Conservation (phyloP, 2,113 vertebrate species). For the Tautogolabrus adspersus region DNA sequence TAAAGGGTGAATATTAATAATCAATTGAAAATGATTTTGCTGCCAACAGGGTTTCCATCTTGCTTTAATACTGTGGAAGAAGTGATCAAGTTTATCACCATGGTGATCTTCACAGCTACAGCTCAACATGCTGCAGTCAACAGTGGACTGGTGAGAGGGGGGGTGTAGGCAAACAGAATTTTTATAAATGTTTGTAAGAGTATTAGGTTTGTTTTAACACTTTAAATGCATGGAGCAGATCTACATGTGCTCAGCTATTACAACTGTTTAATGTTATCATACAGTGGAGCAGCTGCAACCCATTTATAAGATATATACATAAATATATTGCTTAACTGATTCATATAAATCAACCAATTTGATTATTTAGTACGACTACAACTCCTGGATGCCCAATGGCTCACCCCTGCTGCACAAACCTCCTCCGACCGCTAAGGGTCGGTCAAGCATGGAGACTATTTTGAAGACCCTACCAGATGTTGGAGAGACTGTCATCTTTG, state of each 20-base stretch:
- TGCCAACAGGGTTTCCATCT: conserved; percentile 60
- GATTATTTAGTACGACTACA: conserved; percentile 67
- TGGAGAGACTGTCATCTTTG: conserved; percentile 1
- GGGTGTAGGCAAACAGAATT: not conserved
- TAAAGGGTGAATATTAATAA: not conserved
- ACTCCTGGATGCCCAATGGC: conserved; percentile 59
- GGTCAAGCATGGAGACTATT: conserved; percentile 54
- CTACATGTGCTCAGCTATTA: no score
- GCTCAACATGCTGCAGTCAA: conserved; percentile 73
- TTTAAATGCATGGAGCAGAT: no score
- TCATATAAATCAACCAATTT: not conserved
- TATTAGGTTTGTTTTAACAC: not conserved
- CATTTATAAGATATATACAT: not conserved
- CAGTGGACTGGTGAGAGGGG: conserved; percentile 74
- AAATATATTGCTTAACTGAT: no score
- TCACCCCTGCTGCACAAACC: conserved; percentile 45
- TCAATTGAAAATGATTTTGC: not conserved
- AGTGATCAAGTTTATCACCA: conserved; percentile 73
- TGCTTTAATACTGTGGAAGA: conserved; percentile 43
- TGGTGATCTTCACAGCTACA: conserved; percentile 75
- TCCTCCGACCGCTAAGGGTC: conserved; percentile 68
- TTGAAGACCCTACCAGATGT: conserved; percentile 61
- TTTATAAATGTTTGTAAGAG: not conserved
- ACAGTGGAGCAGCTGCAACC: not conserved
- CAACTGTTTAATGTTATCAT: no score